These are phyloP conservation scores for Brachyalestes nurse DNA, from an alignment of 2,797 vertebrate genomes.

Conservation along the genomic window DNA sequence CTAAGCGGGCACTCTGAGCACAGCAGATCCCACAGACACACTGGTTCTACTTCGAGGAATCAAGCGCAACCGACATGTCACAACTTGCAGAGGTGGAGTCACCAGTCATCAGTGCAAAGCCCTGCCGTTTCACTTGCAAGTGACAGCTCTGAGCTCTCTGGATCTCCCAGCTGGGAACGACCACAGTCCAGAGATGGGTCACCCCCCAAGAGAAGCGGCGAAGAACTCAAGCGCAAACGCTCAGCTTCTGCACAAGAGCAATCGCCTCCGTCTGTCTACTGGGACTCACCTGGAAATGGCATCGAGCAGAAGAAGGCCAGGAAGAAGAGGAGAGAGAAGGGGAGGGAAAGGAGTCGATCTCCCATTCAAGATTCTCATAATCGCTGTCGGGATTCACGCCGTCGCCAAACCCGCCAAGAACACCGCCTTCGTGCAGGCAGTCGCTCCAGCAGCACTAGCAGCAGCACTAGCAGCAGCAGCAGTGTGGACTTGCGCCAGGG, in stretches of 20 bases:
- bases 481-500: constrained; percentile 66
- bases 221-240: neutral
- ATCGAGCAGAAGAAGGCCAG: constrained; percentile 61
- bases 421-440: constrained; percentile 51
- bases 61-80: neutral
- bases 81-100: neutral
- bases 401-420: constrained; percentile 44
- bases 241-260: neutral
- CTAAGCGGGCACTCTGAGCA: neutral
- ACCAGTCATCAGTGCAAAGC: neutral
- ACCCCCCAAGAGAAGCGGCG: neutral
- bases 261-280: neutral
- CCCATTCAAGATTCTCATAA: neutral
- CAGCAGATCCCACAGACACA: neutral
- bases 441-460: constrained; percentile 59
- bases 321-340: constrained; percentile 65
- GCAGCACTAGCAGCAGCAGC: constrained; percentile 54
- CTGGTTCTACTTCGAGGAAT: neutral
- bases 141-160: neutral
- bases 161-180: neutral
- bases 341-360: constrained; percentile 64
- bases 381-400: constrained; percentile 57
- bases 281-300: constrained; percentile 10
- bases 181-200: neutral
- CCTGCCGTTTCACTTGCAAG: neutral